phyloP scores from a whole-genome alignment of 2,113 vertebrate genomes.

The Seriola aureovittata region DNA sequence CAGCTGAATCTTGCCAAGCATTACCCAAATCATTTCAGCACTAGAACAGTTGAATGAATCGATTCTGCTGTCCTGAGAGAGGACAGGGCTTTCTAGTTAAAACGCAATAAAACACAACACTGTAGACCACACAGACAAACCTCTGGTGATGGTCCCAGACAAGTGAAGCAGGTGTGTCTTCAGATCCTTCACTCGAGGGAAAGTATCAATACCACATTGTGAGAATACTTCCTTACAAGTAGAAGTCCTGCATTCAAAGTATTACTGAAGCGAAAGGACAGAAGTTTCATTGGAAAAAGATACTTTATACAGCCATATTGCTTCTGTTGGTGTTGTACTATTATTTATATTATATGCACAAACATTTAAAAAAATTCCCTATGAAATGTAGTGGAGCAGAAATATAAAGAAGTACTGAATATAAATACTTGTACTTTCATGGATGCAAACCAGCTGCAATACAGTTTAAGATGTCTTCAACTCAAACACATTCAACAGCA shows the following conservation, averaged over 20 bases:
- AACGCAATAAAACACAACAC: background rate
- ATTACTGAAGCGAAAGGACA: background rate
- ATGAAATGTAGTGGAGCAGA: background rate
- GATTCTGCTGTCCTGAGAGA: background rate
- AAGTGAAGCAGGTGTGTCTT: background rate
- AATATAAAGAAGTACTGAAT: background rate
- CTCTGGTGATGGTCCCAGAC: background rate
- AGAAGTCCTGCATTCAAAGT: background rate
- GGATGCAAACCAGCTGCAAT: background rate
- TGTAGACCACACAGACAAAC: constrained; percentile 22
- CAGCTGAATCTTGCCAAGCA: background rate
- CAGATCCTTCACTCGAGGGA: background rate
- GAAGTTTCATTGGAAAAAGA: background rate
- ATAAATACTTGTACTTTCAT: background rate
- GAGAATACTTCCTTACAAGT: background rate
- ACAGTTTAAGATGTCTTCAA: background rate
- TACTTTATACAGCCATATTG: background rate
- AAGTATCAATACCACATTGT: background rate
- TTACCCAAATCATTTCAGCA: background rate
- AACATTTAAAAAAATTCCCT: background rate
- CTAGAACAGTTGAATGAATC: background rate
- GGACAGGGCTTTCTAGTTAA: background rate
- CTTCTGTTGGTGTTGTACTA: background rate
- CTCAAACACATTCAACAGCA: background rate
- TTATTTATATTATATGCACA: background rate